These are phyloP conservation scores for Channa striata DNA, from an alignment of 2,797 vertebrate genomes.

Conservation along the genomic window DNA sequence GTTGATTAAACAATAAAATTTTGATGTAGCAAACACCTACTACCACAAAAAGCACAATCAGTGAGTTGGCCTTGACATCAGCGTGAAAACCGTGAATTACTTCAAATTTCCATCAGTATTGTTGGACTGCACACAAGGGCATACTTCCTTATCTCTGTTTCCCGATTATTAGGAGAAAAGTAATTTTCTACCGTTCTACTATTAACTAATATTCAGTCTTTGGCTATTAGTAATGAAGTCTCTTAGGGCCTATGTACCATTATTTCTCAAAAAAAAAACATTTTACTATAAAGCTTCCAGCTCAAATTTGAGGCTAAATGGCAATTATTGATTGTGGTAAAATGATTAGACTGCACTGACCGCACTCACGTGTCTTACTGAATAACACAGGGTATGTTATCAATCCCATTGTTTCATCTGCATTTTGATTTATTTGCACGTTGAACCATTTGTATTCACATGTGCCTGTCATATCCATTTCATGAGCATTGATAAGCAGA, in stretches of 20 bases:
- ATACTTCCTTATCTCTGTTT: constrained; percentile 40
- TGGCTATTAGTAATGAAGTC: constrained; percentile 36
- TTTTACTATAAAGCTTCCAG: constrained; percentile 29
- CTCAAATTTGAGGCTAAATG: constrained; percentile 63
- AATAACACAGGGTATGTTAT: constrained; percentile 45
- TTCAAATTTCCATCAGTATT: constrained; percentile 26
- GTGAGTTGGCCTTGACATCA: not conserved
- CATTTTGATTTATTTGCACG: constrained; percentile 51
- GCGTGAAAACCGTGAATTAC: constrained; percentile 10
- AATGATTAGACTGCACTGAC: constrained; percentile 35
- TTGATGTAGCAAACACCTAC: not conserved
- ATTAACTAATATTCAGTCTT: constrained; percentile 34
- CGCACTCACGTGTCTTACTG: constrained; percentile 24
- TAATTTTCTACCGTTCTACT: constrained; percentile 37
- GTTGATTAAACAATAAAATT: not conserved
- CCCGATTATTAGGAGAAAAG: constrained; percentile 32
- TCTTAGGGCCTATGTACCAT: constrained; percentile 19
- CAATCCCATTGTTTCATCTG: constrained; percentile 35
- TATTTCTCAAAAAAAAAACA: constrained; percentile 36
- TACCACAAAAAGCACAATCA: not conserved
- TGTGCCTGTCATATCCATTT: constrained; percentile 49
- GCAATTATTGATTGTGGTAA: constrained; percentile 65
- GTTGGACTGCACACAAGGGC: constrained; percentile 33
- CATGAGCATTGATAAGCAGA: constrained; percentile 34
- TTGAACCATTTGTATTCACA: constrained; percentile 49